Conservation (phyloP, 1,140 invertebrate species). For the Polyergus mexicanus region DNA sequence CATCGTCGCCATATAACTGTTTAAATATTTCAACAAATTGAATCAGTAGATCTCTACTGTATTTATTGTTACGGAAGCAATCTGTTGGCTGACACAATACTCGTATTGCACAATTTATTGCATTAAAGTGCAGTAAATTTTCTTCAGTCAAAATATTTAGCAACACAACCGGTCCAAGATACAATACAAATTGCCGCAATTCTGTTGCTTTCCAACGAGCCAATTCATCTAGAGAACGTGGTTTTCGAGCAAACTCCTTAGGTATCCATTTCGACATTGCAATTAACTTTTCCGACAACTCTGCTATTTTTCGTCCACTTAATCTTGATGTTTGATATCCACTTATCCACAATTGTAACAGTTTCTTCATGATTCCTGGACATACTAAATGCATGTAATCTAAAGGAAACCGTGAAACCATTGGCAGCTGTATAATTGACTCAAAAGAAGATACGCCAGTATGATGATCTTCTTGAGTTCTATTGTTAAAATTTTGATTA, state of each 20-base stretch:
- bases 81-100: conserved; percentile 61
- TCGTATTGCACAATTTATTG: conserved; percentile 58
- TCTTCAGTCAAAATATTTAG: too few relatives aligned
- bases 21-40: conserved; percentile 50
- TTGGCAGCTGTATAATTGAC: neutral
- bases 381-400: conserved; percentile 12
- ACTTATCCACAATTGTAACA: neutral
- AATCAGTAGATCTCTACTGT: conserved; percentile 47
- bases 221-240: conserved; percentile 17
- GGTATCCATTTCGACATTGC: conserved; percentile 8
- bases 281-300: conserved; percentile 15
- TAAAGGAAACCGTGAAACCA: conserved; percentile 6
- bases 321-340: conserved; percentile 28
- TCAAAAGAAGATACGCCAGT: conserved; percentile 23
- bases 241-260: conserved; percentile 59
- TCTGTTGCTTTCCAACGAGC: conserved; percentile 61
- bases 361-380: neutral
- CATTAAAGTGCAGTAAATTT: too few relatives aligned
- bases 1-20: conserved; percentile 42
- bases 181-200: conserved; percentile 48
- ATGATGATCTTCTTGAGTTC: conserved; percentile 13
- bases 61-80: conserved; percentile 43
- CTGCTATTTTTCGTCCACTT: conserved; percentile 5
- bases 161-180: too few relatives aligned
- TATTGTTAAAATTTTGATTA: conserved; percentile 2